Percentiles rank a stretch among this genome's conserved stretches.
Evolutionary conservation across 2,888 invertebrate species (phyloP).

Genomic region (Belgica antarctica): DNA sequence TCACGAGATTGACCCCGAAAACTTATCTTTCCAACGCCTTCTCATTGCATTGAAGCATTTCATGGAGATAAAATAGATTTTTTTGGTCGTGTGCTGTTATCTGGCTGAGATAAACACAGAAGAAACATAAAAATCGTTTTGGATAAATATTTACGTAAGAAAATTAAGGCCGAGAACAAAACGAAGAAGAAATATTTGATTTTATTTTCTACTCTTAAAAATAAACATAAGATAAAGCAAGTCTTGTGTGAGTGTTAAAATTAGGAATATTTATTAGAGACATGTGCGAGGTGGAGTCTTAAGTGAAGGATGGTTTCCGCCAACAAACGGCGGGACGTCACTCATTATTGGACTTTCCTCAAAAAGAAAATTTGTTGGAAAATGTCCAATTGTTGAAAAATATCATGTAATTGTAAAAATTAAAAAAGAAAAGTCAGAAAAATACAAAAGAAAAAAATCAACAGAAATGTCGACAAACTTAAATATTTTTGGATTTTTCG

Average conservation of each 20-base stretch:
- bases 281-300: constrained; percentile 24
- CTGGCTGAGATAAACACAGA: not conserved
- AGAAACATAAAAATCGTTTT: constrained; percentile 4
- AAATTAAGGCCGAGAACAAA: constrained; percentile 13
- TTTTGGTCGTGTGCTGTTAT: constrained; percentile 9
- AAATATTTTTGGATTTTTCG: constrained; percentile 36
- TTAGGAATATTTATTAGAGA: not conserved
- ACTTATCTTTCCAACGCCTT: no score
- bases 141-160: constrained; percentile 28
- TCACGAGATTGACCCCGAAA: no score
- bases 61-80: not conserved
- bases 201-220: constrained; percentile 21
- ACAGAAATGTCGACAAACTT: constrained; percentile 31
- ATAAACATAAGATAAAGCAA: constrained; percentile 24
- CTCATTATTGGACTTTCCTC: not conserved
- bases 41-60: not conserved
- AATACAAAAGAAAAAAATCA: constrained; percentile 40
- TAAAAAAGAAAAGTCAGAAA: constrained; percentile 21
- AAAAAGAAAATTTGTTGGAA: constrained; percentile 14
- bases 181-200: constrained; percentile 24
- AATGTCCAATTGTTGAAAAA: constrained; percentile 35
- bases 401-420: constrained; percentile 22
- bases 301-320: not conserved
- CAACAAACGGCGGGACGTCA: not conserved
- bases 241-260: constrained; percentile 15